Conservation (phyloP, 30 jellyfish, hydroid and myxozoan genomes). For the Hydractinia symbiolongicarpus region DNA sequence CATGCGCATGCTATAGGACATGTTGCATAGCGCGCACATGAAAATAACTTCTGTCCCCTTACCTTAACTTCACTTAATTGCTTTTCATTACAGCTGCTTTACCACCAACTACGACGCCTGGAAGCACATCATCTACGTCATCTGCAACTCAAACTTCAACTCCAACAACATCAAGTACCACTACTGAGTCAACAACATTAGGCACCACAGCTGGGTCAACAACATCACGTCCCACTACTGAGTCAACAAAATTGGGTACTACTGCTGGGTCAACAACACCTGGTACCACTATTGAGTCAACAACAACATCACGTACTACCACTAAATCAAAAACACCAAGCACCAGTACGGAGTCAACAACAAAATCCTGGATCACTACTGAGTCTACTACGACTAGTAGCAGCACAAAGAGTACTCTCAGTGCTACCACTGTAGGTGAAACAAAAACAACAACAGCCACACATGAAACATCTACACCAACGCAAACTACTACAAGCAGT, state of each 20-base stretch:
- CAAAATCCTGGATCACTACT: constrained; percentile 6
- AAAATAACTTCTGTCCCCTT: too few species aligned
- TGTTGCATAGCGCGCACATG: too few species aligned
- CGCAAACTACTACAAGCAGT: too few species aligned
- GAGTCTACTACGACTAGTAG: constrained; percentile 8
- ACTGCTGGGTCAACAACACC: constrained; percentile 26
- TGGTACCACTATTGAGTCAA: constrained; percentile 8
- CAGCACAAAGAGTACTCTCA: background rate
- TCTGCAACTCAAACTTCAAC: constrained; percentile 7
- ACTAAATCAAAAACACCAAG: background rate
- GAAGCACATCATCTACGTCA: constrained; percentile 14
- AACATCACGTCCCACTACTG: background rate
- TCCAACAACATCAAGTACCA: constrained; percentile 11
- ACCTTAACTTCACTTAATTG: background rate
- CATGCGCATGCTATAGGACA: too few species aligned
- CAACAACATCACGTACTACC: constrained; percentile 1
- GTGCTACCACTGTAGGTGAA: constrained; percentile 13
- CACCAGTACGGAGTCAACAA: constrained; percentile 10
- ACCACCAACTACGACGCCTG: constrained; percentile 17
- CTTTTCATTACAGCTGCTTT: background rate
- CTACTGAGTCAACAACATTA: constrained; percentile 16
- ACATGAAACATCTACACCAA: too few species aligned
- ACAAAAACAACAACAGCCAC: constrained; percentile 17
- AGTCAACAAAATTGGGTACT: background rate
- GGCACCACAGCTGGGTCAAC: constrained; percentile 5